A percentile compares a stretch with the other conserved stretches of the same genome.
phyloP scores from a whole-genome alignment of 2,888 invertebrate genomes.

The Leucania comma region DNA sequence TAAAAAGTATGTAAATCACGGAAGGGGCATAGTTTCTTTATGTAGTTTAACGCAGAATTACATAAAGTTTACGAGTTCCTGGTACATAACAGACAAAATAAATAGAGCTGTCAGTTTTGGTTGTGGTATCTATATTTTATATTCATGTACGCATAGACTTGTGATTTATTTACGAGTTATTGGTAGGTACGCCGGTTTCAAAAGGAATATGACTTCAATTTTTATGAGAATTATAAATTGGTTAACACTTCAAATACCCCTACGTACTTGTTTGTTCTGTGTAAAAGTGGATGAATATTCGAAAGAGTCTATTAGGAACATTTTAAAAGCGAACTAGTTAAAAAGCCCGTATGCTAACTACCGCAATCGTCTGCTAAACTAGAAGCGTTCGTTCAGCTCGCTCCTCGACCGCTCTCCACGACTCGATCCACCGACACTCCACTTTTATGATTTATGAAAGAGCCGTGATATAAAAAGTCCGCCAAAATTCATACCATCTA shows the following conservation, averaged over 20 bases:
- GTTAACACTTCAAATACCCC: neutral
- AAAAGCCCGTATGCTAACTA: constrained; percentile 5
- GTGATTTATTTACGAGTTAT: neutral
- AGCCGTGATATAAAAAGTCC: constrained; percentile 43
- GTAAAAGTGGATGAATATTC: neutral
- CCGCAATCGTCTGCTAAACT: constrained; percentile 1
- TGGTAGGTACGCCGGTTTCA: neutral
- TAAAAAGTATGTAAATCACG: constrained; percentile 74
- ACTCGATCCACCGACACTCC: constrained; percentile 29
- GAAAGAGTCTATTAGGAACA: neutral
- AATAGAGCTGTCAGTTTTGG: neutral
- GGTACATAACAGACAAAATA: constrained; percentile 4
- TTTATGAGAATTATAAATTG: neutral
- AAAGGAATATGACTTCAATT: neutral
- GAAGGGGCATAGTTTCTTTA: constrained; percentile 52
- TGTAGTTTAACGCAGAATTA: constrained; percentile 35
- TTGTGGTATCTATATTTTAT: neutral
- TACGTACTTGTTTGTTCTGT: neutral
- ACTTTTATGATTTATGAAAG: constrained; percentile 56
- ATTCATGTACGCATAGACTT: neutral
- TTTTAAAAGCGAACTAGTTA: neutral
- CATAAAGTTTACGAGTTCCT: constrained; percentile 22
- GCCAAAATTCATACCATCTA: constrained; percentile 56
- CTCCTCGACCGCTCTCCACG: constrained; percentile 3
- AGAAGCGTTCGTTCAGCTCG: neutral